Base-by-base conservation (phyloP, 2,888 invertebrate genomes). In the Cerastis leucographa region DNA sequence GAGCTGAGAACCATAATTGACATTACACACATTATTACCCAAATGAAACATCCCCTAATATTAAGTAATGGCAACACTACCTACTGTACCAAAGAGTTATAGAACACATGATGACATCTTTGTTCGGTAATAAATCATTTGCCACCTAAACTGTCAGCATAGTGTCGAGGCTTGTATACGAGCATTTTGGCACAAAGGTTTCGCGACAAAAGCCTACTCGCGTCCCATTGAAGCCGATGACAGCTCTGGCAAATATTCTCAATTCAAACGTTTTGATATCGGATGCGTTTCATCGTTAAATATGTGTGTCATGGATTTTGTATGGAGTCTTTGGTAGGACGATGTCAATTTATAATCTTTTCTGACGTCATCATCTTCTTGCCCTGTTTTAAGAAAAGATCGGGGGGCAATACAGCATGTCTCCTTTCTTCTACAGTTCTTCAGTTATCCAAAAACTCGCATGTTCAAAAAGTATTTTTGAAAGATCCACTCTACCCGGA, bases 111-210 rank as follows among this genome's bases (percentile, higher is more conserved):
- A 62, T 71, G 64, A 80, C 81, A 75, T 79, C 74, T 79, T 84
- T 81, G 78, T 80, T 73, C 49, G 61, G 79, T 78, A 87, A 89
- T 87, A 89, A 89, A 87, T 87, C 89, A 89, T 89, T 84, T 80
- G 71, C 75, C 72, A 76, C 66, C 77, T 88, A 81, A 85, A 78
- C 56, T 87, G 78, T 82, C 84, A 82, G 61, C 68, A 44, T 83
- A 71, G 76, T 83, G 81, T 70, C 77, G 75, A 59, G 56, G 56
- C 65, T 70, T 87, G 80, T 87, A 81, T 85, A 81, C 73, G 71
- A 86, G 76, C 78, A 80, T 89, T 88, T 85, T 65, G 74, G 77
- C 75, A 88, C 89, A 89, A 87, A 84, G 78, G 84, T 78, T 35
- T 25, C 71, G 51, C 71, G 70, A 87, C 87, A 87, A 87, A 89